Evolutionary conservation across 2,113 vertebrate species (phyloP), one percentile per base, ranked within the genome.

Genomic region (Marmota monax): DNA sequence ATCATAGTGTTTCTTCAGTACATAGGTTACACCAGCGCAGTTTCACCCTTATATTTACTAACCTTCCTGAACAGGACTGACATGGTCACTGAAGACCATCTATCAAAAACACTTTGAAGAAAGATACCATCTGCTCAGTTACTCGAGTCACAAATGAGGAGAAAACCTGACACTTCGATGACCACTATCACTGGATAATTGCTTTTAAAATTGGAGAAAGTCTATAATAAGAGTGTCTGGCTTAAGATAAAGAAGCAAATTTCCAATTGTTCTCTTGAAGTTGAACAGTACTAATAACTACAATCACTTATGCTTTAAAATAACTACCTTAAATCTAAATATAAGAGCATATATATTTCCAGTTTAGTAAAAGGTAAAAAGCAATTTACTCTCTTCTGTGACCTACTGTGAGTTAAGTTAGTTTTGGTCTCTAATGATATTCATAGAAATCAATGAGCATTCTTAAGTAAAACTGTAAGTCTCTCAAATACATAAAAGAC

Each of bases 181-280:
- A 67, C 53, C 27, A 83, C 74, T n/a, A 80, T 88, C 69, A 65
- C 13, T 61, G 16, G 8, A 27, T 63, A 76, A 80, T 45, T 84
- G 39, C 25, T 93, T 90, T 88, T 58, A 67, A 92, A 95, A 86
- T 58, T 84, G 76, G 25, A 87, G 22, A 67, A 91, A 39, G 48
- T 80, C 51, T 85, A 56, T 11, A 72, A 85, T 53, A 74, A 92
- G 53, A 86, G 18, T 56, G 32, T 45, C 4, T n/a, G 7, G 25
- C 63, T 96, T 53, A 95, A 91, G 27, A 77, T 11, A 90, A 92
- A 90, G 39, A 39, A 94, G 74, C 12, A 88, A 70, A 84, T 86
- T 88, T 92, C 74, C 23, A 67, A 80, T 56, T 85, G 27, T 91
- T 53, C 42, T 91, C 29, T 69, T 23, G 20, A 88, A 74, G 58